Evolutionary conservation across 2,888 invertebrate species (phyloP).

Genomic region (Prosopocoilus inquinatus): DNA sequence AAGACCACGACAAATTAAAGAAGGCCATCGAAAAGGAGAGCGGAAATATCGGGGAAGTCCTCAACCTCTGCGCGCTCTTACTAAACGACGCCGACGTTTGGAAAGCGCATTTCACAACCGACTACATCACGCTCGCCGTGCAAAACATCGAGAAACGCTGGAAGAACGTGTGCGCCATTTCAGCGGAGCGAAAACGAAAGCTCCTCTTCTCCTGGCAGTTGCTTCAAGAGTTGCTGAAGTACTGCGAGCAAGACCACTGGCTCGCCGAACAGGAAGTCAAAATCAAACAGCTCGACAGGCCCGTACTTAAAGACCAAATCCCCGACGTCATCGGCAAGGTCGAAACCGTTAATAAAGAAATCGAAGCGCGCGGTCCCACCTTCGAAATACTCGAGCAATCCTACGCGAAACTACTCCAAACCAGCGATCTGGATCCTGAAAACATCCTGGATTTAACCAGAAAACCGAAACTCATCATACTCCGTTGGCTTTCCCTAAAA

Average conservation of each 20-base stretch:
- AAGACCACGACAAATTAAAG: constrained; percentile 71
- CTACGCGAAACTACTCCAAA: constrained; percentile 67
- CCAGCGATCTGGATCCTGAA: constrained; percentile 66
- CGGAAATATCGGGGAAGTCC: constrained; percentile 71
- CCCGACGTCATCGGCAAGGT: constrained; percentile 58
- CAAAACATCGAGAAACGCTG: constrained; percentile 75
- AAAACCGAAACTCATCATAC: constrained; percentile 58
- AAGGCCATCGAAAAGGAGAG: constrained; percentile 75
- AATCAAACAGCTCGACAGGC: constrained; percentile 59
- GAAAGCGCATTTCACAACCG: constrained; percentile 69
- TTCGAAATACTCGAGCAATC: constrained; percentile 65
- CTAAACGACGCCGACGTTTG: constrained; percentile 72
- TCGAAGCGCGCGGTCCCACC: constrained; percentile 58
- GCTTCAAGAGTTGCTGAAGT: constrained; percentile 59
- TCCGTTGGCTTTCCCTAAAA: constrained; percentile 65
- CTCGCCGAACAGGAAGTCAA: constrained; percentile 62
- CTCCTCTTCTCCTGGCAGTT: constrained; percentile 63
- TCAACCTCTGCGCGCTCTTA: constrained; percentile 76
- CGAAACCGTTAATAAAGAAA: constrained; percentile 55
- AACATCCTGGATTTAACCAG: constrained; percentile 63
- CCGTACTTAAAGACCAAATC: constrained; percentile 60
- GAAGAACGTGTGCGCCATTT: constrained; percentile 73
- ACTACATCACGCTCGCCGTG: constrained; percentile 64
- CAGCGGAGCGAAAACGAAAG: constrained; percentile 68
- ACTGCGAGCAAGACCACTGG: constrained; percentile 60